Evolutionary conservation across 2,888 invertebrate species (phyloP), one percentile per base, ranked within the genome.

Genomic region (Biston stratarius): DNA sequence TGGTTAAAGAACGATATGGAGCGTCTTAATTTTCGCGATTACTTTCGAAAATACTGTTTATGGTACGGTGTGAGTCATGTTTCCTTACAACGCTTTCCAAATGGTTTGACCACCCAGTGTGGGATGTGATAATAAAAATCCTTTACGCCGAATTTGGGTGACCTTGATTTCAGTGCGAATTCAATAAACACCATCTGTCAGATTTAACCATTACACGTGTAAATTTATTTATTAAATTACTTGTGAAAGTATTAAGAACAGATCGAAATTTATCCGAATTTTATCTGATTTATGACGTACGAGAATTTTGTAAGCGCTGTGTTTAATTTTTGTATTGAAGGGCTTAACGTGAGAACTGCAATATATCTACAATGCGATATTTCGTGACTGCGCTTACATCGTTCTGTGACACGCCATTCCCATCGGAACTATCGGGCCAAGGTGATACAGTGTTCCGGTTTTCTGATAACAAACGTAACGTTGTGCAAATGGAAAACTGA

Each of bases 381-480:
- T 88, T 91, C 92, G 91, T 92, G 92, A 92, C 88, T 83, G 83
- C 79, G 83, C 86, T 79, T 82, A 62, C 58, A 70, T 75, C 84
- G 81, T 74, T 74, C 78, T 79, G 84, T 84, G 89, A 90, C 92
- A 92, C 90, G 93, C 91, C 84, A 92, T 87, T 86, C 86, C 82
- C 79, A 81, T 77, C 74, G 74, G 77, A 81, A 82, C 85, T 90
- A 88, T 87, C 83, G 78, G 92, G 83, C 91, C 92, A 91, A 93
- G 92, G 91, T 84, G 79, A 85, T 82, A 82, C 77, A 71, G 78
- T 79, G 88, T 86, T 83, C 89, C 83, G 84, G 85, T 91, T 92
- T 88, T 83, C 83, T 83, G 85, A 85, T 83, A 71, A 61, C 63
- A 68, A 82, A 79, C 71, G 73, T 76, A 68, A 67, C 72, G 69